Base-by-base conservation (phyloP, 2,797 vertebrate genomes). In the Sardinella longiceps region DNA sequence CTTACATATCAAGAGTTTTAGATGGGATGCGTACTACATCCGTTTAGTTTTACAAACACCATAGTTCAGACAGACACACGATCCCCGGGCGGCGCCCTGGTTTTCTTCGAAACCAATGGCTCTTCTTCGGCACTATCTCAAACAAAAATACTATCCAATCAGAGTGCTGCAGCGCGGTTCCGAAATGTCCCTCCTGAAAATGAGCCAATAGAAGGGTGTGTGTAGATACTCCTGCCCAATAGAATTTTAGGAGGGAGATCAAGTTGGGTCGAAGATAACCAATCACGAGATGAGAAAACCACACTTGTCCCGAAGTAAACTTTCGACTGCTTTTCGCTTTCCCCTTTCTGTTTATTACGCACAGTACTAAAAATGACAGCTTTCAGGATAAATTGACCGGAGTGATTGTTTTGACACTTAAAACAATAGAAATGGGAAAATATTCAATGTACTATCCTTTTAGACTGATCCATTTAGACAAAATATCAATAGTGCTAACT, bases 101-200 rank as follows among this genome's bases (percentile, higher is more conserved):
- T 85, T 90, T 87, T 85, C 83, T 83, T 83, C 86, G 80, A 45
- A 51, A 28, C 58, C 70, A 77, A 77, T 77, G 33, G 37, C 70
- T 74, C 15, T 74, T 39, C 66, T 39, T 39, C 66, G 15, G 70
- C 70, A 77, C 70, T 18, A 33, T 43, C 37, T 77, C 37, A 77
- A 43, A 77, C 37, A 43, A 77, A 77, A 77, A 77, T 77, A 77
- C 37, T 23, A 23, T 20, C 89, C 87, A 91, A 91, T 89, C 81
- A 81, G n/a, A 63, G 46, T 25, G 4, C 23, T 46, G 81, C 14
- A 37, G 74, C 6, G n/a, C 2, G 56, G 82, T 85, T 77, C 85
- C 86, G 23, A 33, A 5, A 10, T 1, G 80, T 63, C 11, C 20
- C 70, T 30, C 77, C 81, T 70, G 33, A 48, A 80, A 43, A 80